Evolutionary conservation across 2,797 vertebrate species (phyloP).

Genomic region (Syngnathus acus): DNA sequence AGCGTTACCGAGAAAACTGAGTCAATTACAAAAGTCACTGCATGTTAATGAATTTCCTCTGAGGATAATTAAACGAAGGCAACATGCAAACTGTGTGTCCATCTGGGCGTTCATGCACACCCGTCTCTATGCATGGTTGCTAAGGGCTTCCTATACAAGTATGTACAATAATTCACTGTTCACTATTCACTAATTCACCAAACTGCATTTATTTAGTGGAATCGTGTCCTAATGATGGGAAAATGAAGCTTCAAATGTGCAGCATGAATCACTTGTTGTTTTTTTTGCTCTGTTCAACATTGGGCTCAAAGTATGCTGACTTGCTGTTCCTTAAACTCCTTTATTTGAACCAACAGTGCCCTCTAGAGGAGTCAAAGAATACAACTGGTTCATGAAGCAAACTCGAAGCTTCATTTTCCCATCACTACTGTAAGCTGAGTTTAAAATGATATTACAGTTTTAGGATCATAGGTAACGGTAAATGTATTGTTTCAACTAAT

Average conservation of each 20-base stretch:
- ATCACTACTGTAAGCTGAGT: background rate
- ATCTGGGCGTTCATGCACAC: background rate
- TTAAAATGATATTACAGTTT: background rate
- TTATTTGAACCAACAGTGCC: too few relatives aligned
- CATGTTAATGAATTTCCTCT: slow-evolving; percentile 39
- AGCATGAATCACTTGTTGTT: too few relatives aligned
- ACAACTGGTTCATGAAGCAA: too few relatives aligned
- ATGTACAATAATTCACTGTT: background rate
- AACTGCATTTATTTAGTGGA: too few relatives aligned
- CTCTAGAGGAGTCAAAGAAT: too few relatives aligned
- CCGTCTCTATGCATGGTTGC: background rate
- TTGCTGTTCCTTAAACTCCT: too few relatives aligned
- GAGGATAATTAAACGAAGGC: slow-evolving; percentile 18
- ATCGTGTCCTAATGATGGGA: too few relatives aligned
- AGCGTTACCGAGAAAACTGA: slow-evolving; percentile 29
- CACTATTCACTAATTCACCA: background rate
- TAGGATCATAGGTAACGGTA: background rate
- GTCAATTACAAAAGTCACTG: slow-evolving; percentile 36
- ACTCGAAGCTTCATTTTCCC: too few relatives aligned
- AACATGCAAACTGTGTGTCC: slow-evolving; percentile 2
- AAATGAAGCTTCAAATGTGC: too few relatives aligned
- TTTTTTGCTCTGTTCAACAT: too few relatives aligned
- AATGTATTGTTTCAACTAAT: too few relatives aligned
- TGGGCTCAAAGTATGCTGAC: too few relatives aligned
- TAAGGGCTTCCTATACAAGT: background rate